These are phyloP conservation scores for Eretmocerus hayati DNA, from an alignment of 2,888 invertebrate species.

Conservation along the genomic window DNA sequence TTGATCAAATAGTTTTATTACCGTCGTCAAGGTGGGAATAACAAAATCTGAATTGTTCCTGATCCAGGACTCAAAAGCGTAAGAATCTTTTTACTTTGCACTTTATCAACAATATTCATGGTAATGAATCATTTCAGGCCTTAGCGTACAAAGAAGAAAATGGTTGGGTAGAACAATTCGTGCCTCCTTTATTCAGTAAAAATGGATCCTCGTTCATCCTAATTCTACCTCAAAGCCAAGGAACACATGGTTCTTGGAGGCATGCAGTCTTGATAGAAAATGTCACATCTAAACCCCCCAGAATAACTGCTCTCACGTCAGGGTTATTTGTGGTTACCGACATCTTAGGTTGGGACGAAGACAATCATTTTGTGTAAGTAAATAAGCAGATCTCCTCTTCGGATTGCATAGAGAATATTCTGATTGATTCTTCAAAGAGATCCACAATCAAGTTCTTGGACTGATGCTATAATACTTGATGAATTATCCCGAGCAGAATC, in stretches of 20 bases:
- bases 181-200: constrained; percentile 61
- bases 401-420: too few relatives aligned
- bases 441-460: too few relatives aligned
- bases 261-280: constrained; percentile 58
- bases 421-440: too few relatives aligned
- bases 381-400: too few relatives aligned
- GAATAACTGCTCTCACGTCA: constrained; percentile 52
- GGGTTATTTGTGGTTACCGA: constrained; percentile 67
- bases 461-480: too few relatives aligned
- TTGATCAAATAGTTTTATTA: too few relatives aligned
- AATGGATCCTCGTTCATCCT: constrained; percentile 64
- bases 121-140: constrained; percentile 33
- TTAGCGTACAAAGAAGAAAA: constrained; percentile 43
- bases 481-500: too few relatives aligned
- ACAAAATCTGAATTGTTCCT: too few relatives aligned
- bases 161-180: constrained; percentile 77
- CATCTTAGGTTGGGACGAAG: constrained; percentile 66
- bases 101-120: too few relatives aligned
- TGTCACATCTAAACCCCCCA: constrained; percentile 34
- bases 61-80: too few relatives aligned
- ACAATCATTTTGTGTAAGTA: constrained; percentile 61
- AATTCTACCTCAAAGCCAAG: constrained; percentile 65
- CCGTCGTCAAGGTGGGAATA: too few relatives aligned
- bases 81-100: too few relatives aligned
- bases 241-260: constrained; percentile 54